Base-by-base conservation (phyloP, 2,113 vertebrate species). In the Aramus guarauna region DNA sequence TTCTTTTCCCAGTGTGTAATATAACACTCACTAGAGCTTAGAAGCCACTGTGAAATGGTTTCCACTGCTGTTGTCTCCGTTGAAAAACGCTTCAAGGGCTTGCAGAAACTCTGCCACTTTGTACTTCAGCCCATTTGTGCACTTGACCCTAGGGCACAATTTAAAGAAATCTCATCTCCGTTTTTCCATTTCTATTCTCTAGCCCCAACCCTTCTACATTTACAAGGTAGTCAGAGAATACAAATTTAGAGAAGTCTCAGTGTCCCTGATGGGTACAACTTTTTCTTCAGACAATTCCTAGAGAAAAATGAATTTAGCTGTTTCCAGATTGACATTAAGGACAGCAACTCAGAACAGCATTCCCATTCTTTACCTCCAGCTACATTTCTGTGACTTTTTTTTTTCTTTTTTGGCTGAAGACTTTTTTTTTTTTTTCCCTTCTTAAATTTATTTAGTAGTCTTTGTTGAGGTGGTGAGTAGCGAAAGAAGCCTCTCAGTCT, bases 61-160 rank as follows among this genome's bases (percentile, higher is more conserved):
- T 95, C 56, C 47, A 39, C 11, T 67, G 56, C 36, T 71, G 47
- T 81, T 71, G n/a, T 82, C 66, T 93, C 67, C 12, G 23, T 2
- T 88, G 55, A 87, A 94, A 95, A 97, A 90, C 37, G 20, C 56
- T 96, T 85, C 64, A 96, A 97, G 96, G 95, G 96, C 96, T 96
- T 90, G 58, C 91, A 94, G 81, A 91, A 79, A 89, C 88, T 93
- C 71, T 92, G 91, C 66, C 22, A 15, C 48, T 80, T 95, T 79
- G 85, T 93, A 56, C 72, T 81, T 92, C 43, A 60, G 66, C 64
- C 84, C 48, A 36, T 69, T 75, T 84, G n/a, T 91, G 71, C 81
- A 67, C 21, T 79, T 62, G 48, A 69, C 60, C 52, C 20, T 41
- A 63, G 17, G 22, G 21, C 13, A 53, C 59, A 86, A 59, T 59